Percentiles rank a stretch among this genome's conserved stretches.
These are phyloP conservation scores for Diadophis punctatus DNA, from an alignment of 2,113 vertebrate genomes.

Conservation along the genomic window DNA sequence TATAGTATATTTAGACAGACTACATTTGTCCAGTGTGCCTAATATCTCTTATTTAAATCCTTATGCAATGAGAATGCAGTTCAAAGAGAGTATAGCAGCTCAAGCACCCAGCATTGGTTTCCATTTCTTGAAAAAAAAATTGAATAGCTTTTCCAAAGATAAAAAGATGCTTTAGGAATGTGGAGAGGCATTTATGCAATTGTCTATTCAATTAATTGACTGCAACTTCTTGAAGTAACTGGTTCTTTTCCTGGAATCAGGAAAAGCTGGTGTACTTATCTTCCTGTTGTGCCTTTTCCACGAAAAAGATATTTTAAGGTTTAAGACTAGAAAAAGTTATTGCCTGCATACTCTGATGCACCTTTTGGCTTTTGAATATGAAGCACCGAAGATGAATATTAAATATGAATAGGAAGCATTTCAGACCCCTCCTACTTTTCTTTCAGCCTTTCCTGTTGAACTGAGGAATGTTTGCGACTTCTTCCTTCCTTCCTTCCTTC, in stretches of 20 bases:
- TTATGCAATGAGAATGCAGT: not conserved
- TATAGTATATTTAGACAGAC: not conserved
- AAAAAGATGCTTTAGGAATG: not conserved
- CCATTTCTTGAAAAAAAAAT: not conserved
- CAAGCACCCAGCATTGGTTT: not conserved
- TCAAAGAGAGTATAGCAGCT: not conserved
- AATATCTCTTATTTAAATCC: not conserved
- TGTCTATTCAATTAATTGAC: too few relatives aligned
- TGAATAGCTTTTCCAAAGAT: not conserved
- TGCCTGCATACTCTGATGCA: too few relatives aligned
- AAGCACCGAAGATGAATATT: too few relatives aligned
- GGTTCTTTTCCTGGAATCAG: too few relatives aligned
- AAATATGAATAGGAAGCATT: too few relatives aligned
- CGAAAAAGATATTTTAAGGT: not conserved
- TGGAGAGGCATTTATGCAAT: not conserved
- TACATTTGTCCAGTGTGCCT: not conserved
- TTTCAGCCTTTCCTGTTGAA: not conserved
- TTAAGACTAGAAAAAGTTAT: not conserved
- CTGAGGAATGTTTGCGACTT: too few relatives aligned
- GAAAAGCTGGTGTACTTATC: too few relatives aligned
- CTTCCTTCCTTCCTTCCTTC: too few relatives aligned
- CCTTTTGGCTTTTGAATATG: too few relatives aligned
- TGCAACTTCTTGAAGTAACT: too few relatives aligned
- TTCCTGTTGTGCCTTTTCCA: not conserved
- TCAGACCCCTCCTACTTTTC: not conserved